Evolutionary conservation across 2,888 invertebrate genomes (phyloP).

Genomic region (Aquatica leii): DNA sequence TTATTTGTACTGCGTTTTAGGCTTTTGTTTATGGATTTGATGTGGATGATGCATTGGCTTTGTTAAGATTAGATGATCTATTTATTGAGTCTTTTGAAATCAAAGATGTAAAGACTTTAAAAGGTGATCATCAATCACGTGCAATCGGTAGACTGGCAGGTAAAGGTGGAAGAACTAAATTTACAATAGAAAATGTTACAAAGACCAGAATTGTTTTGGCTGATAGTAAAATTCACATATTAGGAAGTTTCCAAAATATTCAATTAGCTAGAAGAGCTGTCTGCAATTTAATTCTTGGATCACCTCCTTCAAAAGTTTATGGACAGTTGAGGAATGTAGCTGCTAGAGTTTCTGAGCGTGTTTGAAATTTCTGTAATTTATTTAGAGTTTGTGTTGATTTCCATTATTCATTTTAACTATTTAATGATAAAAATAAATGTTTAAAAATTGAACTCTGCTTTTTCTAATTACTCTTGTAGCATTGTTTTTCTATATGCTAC

Average conservation of each 20-base stretch:
- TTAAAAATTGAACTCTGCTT: too few relatives aligned
- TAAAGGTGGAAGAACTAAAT: slow-evolving; percentile 96
- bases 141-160: slow-evolving; percentile 98
- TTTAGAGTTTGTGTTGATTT: slow-evolving; percentile 11
- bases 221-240: slow-evolving; percentile 94
- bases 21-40: slow-evolving; percentile 97
- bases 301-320: slow-evolving; percentile 97
- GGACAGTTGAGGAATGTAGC: slow-evolving; percentile 91
- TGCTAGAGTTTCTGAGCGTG: slow-evolving; percentile 81
- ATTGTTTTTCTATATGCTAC: too few relatives aligned
- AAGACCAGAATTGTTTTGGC: slow-evolving; percentile 98
- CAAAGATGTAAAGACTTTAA: slow-evolving; percentile 93
- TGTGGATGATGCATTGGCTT: slow-evolving; percentile 94
- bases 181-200: slow-evolving; percentile 98
- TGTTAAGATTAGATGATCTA: slow-evolving; percentile 93
- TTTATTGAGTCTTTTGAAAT: slow-evolving; percentile 98
- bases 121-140: slow-evolving; percentile 94
- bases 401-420: too few relatives aligned
- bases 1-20: slow-evolving; percentile 42
- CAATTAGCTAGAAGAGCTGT: slow-evolving; percentile 92
- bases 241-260: slow-evolving; percentile 98
- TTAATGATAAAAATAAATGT: too few relatives aligned
- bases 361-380: slow-evolving; percentile 62
- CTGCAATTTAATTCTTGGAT: slow-evolving; percentile 95
- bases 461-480: too few relatives aligned